Evolutionary conservation across 2,113 vertebrate genomes (phyloP).

Genomic region (Pollimyrus isidori): DNA sequence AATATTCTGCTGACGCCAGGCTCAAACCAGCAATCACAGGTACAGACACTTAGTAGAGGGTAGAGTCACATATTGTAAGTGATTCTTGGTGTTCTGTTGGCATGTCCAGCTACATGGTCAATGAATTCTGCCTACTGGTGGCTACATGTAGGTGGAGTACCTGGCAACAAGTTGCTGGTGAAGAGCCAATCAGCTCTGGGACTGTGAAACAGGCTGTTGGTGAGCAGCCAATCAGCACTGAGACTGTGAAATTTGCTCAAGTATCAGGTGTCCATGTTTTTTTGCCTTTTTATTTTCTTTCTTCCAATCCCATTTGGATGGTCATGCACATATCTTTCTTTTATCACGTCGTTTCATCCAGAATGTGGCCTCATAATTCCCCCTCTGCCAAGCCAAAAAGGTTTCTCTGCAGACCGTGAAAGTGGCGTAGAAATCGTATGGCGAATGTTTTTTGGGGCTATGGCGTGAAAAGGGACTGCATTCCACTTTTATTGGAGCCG

Average conservation of each 20-base stretch:
- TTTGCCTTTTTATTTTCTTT: slow-evolving; percentile 1
- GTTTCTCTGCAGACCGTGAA: slow-evolving; percentile 1
- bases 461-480: background rate
- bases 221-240: background rate
- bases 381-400: slow-evolving; percentile 1
- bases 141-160: background rate
- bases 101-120: background rate
- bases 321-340: background rate
- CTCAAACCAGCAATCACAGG: background rate
- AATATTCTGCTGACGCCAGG: background rate
- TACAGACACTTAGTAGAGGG: background rate
- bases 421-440: slow-evolving; percentile 9
- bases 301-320: background rate
- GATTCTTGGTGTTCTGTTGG: background rate
- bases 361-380: slow-evolving; percentile 1
- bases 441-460: slow-evolving; percentile 13
- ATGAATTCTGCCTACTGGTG: background rate
- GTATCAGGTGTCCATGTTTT: background rate
- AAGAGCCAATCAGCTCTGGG: background rate
- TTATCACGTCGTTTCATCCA: background rate
- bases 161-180: background rate
- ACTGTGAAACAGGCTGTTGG: background rate
- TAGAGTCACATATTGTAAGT: background rate
- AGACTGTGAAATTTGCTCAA: background rate
- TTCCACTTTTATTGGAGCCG: slow-evolving; percentile 14